Percentiles rank a stretch among this genome's conserved stretches.
These are phyloP conservation scores for Amyelois transitella DNA, from an alignment of 1,140 invertebrate genomes.

Conservation along the genomic window DNA sequence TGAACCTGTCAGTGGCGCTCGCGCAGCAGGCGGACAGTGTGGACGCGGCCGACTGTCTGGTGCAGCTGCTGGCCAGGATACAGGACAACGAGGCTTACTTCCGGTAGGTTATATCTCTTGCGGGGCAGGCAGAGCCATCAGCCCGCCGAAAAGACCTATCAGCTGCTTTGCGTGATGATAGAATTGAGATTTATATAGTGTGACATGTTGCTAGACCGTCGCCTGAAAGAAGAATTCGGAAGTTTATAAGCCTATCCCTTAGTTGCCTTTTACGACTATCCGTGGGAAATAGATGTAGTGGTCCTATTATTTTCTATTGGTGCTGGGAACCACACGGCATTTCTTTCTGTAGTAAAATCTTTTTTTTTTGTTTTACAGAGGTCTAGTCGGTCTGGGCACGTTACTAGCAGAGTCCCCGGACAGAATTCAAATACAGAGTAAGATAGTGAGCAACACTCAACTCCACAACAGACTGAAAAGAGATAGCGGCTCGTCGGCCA, in stretches of 20 bases:
- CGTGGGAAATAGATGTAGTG: no score
- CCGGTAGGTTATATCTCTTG: conserved; percentile 30
- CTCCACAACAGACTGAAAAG: conserved; percentile 49
- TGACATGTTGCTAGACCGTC: no score
- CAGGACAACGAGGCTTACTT: conserved; percentile 64
- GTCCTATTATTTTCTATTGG: background rate
- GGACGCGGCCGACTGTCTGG: conserved; percentile 47
- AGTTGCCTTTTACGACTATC: no score
- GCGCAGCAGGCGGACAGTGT: conserved; percentile 47
- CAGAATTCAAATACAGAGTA: conserved; percentile 52
- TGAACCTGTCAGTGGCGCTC: conserved; percentile 83
- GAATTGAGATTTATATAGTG: no score
- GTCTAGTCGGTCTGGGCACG: conserved; percentile 61
- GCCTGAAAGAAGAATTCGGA: no score
- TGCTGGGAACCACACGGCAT: no score
- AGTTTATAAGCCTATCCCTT: no score
- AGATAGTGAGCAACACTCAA: conserved; percentile 43
- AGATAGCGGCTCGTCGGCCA: conserved; percentile 18
- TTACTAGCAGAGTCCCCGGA: conserved; percentile 58
- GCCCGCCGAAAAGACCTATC: background rate
- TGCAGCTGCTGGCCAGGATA: conserved; percentile 36
- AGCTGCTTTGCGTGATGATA: no score
- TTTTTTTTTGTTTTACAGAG: conserved; percentile 33
- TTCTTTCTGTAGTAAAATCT: background rate
- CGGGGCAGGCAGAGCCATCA: background rate